phyloP scores from a whole-genome alignment of 2,797 vertebrate genomes.

The Champsocephalus esox region DNA sequence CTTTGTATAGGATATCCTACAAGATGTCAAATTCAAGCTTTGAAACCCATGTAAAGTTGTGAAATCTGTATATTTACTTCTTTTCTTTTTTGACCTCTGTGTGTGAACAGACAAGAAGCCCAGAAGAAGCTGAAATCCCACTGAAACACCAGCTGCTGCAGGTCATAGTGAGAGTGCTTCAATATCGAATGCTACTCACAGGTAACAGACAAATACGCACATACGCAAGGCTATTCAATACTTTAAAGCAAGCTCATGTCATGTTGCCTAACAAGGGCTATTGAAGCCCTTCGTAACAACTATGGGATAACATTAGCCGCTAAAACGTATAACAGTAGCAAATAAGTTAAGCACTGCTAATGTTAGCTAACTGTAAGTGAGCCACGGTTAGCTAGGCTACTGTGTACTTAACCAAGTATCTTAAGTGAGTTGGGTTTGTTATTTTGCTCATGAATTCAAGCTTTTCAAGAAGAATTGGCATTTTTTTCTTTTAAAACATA shows the following conservation, averaged over 20 bases:
- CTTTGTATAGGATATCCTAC: background rate
- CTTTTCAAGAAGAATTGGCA: background rate
- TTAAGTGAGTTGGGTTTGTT: background rate
- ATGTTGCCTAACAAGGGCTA: background rate
- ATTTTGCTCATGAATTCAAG: background rate
- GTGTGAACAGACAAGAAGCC: slow-evolving; percentile 80
- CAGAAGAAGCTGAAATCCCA: slow-evolving; percentile 82
- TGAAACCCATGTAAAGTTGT: background rate
- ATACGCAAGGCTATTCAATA: background rate
- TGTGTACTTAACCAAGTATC: no score
- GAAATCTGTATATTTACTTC: background rate
- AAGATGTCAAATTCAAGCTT: background rate
- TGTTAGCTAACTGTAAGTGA: background rate
- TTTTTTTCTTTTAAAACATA: background rate
- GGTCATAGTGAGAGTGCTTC: slow-evolving; percentile 92
- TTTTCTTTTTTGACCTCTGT: slow-evolving; percentile 6
- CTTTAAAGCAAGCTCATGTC: background rate
- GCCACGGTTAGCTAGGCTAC: background rate
- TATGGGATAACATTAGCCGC: background rate
- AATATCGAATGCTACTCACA: slow-evolving; percentile 96
- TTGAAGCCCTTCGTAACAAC: background rate
- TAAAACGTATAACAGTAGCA: background rate
- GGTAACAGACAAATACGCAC: slow-evolving; percentile 78
- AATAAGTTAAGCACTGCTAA: background rate
- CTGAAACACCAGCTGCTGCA: slow-evolving; percentile 93